phyloP scores from a whole-genome alignment of 2,888 invertebrate species.

The Pheosia tremula region DNA sequence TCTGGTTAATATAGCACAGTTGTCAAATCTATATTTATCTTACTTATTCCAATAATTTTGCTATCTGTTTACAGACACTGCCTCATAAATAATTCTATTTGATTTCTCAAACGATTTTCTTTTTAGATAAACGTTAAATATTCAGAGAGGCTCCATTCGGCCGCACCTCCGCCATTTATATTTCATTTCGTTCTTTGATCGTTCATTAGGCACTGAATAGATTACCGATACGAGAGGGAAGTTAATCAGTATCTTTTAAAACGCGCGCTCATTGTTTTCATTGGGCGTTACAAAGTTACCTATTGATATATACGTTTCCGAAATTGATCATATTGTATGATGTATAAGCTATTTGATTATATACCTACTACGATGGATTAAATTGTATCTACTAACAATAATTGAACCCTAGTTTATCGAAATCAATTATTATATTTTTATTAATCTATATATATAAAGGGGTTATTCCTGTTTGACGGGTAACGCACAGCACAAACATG shows the following conservation, averaged over 20 bases:
- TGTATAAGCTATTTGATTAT: no score
- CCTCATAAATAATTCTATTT: slow-evolving; percentile 31
- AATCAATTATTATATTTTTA: no score
- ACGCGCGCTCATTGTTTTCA: slow-evolving; percentile 4
- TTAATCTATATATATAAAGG: no score
- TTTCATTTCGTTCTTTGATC: slow-evolving; percentile 42
- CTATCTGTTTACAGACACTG: slow-evolving; percentile 15
- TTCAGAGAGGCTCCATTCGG: slow-evolving; percentile 30
- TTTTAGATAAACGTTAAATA: slow-evolving; percentile 41
- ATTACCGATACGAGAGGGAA: slow-evolving; percentile 28
- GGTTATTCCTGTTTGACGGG: no score
- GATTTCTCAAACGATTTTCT: slow-evolving; percentile 26
- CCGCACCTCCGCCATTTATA: slow-evolving; percentile 27
- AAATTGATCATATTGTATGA: no score
- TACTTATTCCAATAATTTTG: slow-evolving; percentile 18
- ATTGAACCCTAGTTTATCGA: no score
- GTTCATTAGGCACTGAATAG: slow-evolving; percentile 31
- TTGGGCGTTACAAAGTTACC: not conserved
- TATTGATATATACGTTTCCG: not conserved
- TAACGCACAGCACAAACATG: no score
- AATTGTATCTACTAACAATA: no score
- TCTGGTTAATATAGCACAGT: no score
- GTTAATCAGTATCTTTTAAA: slow-evolving; percentile 33
- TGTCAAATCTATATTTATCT: no score
- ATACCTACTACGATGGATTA: no score